These are phyloP conservation scores for Sarotherodon lohbergeri DNA, from an alignment of 2,113 vertebrate genomes.

Conservation along the genomic window DNA sequence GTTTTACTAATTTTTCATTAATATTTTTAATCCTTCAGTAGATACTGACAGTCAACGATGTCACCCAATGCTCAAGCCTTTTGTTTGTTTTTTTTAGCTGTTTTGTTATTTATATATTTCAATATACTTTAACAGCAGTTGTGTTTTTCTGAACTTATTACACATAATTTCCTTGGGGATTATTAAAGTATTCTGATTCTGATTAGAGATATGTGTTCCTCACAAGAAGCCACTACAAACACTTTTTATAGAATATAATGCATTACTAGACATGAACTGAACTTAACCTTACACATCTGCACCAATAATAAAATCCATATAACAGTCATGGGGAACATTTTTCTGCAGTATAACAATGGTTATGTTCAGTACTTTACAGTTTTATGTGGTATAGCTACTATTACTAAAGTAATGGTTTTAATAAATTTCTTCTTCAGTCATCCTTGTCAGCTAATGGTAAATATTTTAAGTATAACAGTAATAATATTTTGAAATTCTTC, in stretches of 20 bases:
- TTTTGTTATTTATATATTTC: not conserved
- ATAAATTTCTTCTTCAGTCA: not conserved
- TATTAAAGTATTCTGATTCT: not conserved
- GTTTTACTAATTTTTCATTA: not conserved
- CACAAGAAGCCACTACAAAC: rapidly evolving
- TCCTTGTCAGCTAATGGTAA: not conserved
- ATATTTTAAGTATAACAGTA: not conserved
- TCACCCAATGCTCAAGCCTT: not conserved
- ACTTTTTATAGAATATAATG: not conserved
- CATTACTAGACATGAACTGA: not conserved
- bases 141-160: not conserved
- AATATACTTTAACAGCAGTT: not conserved
- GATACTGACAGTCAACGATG: not conserved
- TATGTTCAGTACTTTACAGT: not conserved
- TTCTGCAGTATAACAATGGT: not conserved
- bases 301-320: not conserved
- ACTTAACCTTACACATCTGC: not conserved
- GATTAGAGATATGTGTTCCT: not conserved
- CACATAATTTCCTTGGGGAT: not conserved
- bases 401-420: not conserved
- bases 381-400: not conserved
- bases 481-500: not conserved
- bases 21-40: not conserved
- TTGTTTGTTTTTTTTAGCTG: rapidly evolving
- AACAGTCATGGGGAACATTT: not conserved